Evolutionary conservation across 2,888 invertebrate genomes (phyloP).

Genomic region (Cheilosia scutellata): DNA sequence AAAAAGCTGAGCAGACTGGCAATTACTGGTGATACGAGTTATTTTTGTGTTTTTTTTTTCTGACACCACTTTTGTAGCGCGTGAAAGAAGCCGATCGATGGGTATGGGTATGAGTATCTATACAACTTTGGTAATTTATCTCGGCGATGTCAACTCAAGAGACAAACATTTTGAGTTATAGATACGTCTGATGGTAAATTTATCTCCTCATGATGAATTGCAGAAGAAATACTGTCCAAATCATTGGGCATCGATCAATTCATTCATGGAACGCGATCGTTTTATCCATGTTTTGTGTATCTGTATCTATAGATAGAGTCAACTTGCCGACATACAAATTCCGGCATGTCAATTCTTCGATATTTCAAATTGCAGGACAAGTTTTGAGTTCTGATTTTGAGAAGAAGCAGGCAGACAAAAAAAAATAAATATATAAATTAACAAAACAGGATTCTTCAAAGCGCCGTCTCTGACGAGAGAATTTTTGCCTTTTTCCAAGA

Average conservation of each 20-base stretch:
- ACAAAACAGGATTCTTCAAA: constrained; percentile 69
- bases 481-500: constrained; percentile 52
- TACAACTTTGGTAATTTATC: constrained; percentile 35
- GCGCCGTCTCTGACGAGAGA: constrained; percentile 56
- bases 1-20: constrained; percentile 38
- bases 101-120: neutral
- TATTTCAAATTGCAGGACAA: constrained; percentile 72
- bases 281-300: constrained; percentile 9
- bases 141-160: neutral
- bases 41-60: neutral
- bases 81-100: neutral
- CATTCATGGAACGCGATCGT: constrained; percentile 48
- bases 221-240: constrained; percentile 10
- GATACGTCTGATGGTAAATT: constrained; percentile 10
- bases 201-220: constrained; percentile 29
- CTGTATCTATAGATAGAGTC: constrained; percentile 39
- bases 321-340: constrained; percentile 70
- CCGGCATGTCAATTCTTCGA: constrained; percentile 66
- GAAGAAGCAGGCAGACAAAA: constrained; percentile 1
- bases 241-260: constrained; percentile 62
- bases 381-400: constrained; percentile 67
- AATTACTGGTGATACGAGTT: constrained; percentile 39
- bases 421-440: constrained; percentile 2
- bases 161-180: constrained; percentile 8
- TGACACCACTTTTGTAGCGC: neutral